Evolutionary conservation across 1,140 invertebrate species (phyloP).

Genomic region (Drosophila insularis): DNA sequence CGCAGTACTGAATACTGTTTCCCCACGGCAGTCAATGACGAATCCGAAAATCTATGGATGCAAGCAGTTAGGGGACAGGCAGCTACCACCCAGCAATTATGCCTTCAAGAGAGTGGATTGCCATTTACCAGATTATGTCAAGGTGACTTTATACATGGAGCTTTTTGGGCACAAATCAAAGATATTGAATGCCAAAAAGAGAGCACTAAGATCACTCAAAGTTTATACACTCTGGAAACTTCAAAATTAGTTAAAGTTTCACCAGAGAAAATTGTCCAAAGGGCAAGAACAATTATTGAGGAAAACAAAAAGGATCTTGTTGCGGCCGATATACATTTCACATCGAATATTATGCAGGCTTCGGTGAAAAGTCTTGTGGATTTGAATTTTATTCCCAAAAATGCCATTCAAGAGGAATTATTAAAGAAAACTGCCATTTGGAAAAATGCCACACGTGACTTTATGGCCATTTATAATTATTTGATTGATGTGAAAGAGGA

Average conservation of each 20-base stretch:
- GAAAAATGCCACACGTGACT: slow-evolving; percentile 71
- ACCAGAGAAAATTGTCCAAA: slow-evolving; percentile 39
- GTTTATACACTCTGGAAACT: slow-evolving; percentile 44
- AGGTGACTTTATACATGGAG: slow-evolving; percentile 70
- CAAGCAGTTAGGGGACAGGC: slow-evolving; percentile 37
- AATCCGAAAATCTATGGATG: slow-evolving; percentile 55
- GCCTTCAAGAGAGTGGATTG: slow-evolving; percentile 61
- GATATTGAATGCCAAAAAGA: slow-evolving; percentile 18
- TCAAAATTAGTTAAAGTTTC: slow-evolving; percentile 14
- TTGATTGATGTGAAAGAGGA: slow-evolving; percentile 82
- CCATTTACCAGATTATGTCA: slow-evolving; percentile 53
- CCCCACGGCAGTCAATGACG: slow-evolving; percentile 32
- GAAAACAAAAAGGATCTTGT: slow-evolving; percentile 68
- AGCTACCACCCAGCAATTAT: slow-evolving; percentile 49
- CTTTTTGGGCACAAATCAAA: slow-evolving; percentile 47
- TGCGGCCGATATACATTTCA: slow-evolving; percentile 83
- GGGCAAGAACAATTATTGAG: slow-evolving; percentile 51
- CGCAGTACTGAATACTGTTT: slow-evolving; percentile 73
- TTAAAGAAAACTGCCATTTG: not conserved
- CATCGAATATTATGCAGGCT: slow-evolving; percentile 82
- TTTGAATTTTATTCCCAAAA: not conserved
- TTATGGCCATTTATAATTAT: slow-evolving; percentile 83
- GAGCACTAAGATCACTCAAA: slow-evolving; percentile 33
- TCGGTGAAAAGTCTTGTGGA: slow-evolving; percentile 25
- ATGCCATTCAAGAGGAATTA: not conserved